Conservation (phyloP, 2,888 invertebrate species). For the Ischnus inquisitorius region DNA sequence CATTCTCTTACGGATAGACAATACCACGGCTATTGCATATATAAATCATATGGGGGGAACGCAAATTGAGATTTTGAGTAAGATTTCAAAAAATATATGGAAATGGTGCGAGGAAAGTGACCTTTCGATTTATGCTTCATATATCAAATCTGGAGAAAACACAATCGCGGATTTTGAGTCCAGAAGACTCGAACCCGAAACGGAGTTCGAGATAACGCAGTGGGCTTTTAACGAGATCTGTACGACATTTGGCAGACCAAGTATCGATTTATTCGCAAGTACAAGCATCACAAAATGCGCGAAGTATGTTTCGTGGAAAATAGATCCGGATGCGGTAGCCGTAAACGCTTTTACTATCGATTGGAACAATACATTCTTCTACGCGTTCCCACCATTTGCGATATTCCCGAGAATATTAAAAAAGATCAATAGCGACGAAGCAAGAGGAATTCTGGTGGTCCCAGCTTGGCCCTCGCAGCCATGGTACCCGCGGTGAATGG, state of each 20-base stretch:
- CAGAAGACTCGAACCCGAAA: conserved; percentile 52
- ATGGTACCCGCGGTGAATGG: conserved; percentile 32
- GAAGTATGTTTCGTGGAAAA: conserved; percentile 56
- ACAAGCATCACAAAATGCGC: conserved; percentile 59
- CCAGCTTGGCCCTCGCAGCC: conserved; percentile 43
- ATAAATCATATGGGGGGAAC: conserved; percentile 64
- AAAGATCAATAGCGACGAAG: conserved; percentile 33
- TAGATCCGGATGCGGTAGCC: conserved; percentile 56
- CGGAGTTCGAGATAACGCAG: conserved; percentile 59
- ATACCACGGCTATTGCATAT: conserved; percentile 64
- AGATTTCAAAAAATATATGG: conserved; percentile 57
- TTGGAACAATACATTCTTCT: conserved; percentile 62
- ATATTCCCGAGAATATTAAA: conserved; percentile 38
- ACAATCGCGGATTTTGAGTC: conserved; percentile 56
- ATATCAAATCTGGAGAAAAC: conserved; percentile 60
- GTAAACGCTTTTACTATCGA: conserved; percentile 63
- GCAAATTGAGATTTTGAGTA: conserved; percentile 40
- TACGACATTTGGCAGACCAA: conserved; percentile 37
- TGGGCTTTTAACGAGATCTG: conserved; percentile 47
- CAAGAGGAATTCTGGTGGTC: conserved; percentile 42
- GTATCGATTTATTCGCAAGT: conserved; percentile 63
- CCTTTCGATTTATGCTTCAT: conserved; percentile 58
- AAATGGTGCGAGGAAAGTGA: too few species aligned
- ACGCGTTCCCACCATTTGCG: conserved; percentile 65
- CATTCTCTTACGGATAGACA: conserved; percentile 56